Conservation (phyloP, 2,113 vertebrate species). For the Pteruthius melanotis region DNA sequence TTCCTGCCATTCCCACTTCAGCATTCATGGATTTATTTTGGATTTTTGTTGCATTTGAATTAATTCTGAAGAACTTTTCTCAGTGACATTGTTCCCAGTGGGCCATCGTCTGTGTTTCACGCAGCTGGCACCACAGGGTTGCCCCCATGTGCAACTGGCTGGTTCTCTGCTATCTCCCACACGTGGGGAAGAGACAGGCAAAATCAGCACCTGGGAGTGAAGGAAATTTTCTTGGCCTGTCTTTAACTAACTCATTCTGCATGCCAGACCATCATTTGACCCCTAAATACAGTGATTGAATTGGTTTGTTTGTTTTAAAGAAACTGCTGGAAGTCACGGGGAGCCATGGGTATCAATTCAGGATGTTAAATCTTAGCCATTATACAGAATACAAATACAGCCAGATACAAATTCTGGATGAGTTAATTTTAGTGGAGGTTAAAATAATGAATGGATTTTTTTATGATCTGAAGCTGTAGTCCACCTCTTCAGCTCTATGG, state of each 20-base stretch:
- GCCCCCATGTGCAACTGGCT: fast-evolving
- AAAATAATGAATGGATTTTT: neutral
- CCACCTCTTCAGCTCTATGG: neutral
- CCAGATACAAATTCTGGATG: neutral
- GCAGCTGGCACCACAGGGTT: neutral
- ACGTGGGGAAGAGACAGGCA: neutral
- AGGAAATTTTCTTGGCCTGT: neutral
- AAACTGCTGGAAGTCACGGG: neutral
- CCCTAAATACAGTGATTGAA: neutral
- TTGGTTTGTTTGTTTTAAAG: neutral
- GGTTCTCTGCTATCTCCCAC: neutral
- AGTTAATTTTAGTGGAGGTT: neutral
- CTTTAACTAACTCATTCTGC: neutral
- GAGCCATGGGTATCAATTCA: neutral
- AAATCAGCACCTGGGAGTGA: neutral
- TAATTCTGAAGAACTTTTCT: neutral
- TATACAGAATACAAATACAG: too few relatives aligned
- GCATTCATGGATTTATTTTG: neutral
- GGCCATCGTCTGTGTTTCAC: neutral
- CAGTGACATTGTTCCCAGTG: neutral
- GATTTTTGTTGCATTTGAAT: neutral
- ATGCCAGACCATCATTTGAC: neutral
- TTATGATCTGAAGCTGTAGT: neutral
- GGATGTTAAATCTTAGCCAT: neutral
- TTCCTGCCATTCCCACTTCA: neutral